Evolutionary conservation across 2,888 invertebrate genomes (phyloP).

Genomic region (Lissocephala sabroskyi): DNA sequence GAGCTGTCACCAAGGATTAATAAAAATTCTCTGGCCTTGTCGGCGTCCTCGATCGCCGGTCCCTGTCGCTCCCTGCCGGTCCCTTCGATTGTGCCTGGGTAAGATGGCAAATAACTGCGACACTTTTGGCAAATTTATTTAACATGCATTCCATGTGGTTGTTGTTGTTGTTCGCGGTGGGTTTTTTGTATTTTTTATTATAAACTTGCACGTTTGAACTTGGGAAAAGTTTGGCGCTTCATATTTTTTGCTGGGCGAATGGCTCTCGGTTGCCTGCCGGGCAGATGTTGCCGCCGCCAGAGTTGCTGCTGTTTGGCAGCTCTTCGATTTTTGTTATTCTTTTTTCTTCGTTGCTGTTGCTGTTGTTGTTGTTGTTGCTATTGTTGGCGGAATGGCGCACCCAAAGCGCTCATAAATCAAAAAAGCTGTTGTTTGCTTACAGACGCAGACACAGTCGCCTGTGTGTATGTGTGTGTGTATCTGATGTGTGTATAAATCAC

Average conservation of each 20-base stretch:
- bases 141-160: neutral
- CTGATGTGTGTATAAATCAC: slow-evolving; percentile 60
- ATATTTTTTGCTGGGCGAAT: slow-evolving; percentile 43
- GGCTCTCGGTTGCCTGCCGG: slow-evolving; percentile 5
- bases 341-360: slow-evolving; percentile 11
- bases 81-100: neutral
- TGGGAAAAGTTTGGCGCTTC: slow-evolving; percentile 36
- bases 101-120: slow-evolving; percentile 10
- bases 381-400: slow-evolving; percentile 27
- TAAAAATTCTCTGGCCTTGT: slow-evolving; percentile 17
- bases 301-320: neutral
- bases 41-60: too few relatives aligned
- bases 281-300: too few relatives aligned
- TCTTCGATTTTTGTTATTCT: slow-evolving; percentile 4
- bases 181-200: slow-evolving; percentile 2
- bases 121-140: slow-evolving; percentile 4
- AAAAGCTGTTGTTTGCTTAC: slow-evolving; percentile 59
- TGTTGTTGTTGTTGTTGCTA: slow-evolving; percentile 14
- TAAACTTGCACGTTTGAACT: slow-evolving; percentile 3
- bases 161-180: too few relatives aligned
- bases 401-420: slow-evolving; percentile 62
- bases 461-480: slow-evolving; percentile 25
- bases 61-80: too few relatives aligned
- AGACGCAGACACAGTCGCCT: slow-evolving; percentile 22
- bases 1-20: slow-evolving; percentile 19